Percentiles rank a stretch among this genome's conserved stretches.
Conservation (phyloP, 2,797 vertebrate genomes). For the Pelodytes ibericus region DNA sequence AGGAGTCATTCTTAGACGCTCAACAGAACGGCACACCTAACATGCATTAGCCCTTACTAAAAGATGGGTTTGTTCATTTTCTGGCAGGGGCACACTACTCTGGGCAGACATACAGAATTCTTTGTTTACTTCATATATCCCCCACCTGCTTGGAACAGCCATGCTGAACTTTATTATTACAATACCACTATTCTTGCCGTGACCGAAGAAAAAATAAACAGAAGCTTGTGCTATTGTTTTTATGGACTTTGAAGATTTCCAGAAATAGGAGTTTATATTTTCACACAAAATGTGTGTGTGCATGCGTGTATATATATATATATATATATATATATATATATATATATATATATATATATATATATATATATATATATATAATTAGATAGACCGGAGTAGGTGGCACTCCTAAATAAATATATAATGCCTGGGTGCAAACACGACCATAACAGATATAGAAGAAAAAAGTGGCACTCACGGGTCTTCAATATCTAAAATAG, state of each 20-base stretch:
- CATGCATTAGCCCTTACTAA: background rate
- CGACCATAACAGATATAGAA: too few species aligned
- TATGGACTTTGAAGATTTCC: background rate
- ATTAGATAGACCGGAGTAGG: too few species aligned
- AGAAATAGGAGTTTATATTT: background rate
- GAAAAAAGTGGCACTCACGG: too few species aligned
- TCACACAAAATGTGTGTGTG: too few species aligned
- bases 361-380: too few species aligned
- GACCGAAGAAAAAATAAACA: constrained; percentile 14
- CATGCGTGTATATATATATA: too few species aligned
- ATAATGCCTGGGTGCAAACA: too few species aligned
- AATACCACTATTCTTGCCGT: constrained; percentile 13
- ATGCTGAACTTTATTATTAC: background rate
- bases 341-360: too few species aligned
- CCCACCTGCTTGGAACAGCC: constrained; percentile 33
- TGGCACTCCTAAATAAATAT: too few species aligned
- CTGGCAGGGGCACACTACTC: constrained; percentile 3
- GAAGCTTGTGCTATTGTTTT: background rate
- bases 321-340: too few species aligned
- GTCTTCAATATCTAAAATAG: too few species aligned
- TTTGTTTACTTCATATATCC: constrained; percentile 13
- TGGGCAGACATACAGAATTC: constrained; percentile 13
- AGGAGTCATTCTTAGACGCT: too few species aligned
- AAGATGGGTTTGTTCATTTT: background rate
- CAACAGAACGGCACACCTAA: background rate